phyloP scores from a whole-genome alignment of 1,140 invertebrate species.

The Euglossa dilemma region DNA sequence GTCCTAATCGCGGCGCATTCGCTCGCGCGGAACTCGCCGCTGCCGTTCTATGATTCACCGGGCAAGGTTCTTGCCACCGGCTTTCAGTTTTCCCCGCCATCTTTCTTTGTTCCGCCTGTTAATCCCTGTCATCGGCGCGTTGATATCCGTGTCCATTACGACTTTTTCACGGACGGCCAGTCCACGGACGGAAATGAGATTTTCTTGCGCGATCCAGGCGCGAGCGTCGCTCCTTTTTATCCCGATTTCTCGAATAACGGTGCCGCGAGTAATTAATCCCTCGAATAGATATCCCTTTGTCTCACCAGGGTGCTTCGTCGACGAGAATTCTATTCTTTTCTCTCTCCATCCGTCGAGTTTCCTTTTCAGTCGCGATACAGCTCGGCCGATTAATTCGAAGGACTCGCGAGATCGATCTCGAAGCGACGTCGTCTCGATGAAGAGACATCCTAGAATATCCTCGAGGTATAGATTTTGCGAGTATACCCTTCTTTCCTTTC shows the following conservation, averaged over 20 bases:
- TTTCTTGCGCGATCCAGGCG: constrained; percentile 5
- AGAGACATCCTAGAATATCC: too few relatives aligned
- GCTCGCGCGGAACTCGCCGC: background rate
- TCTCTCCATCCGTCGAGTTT: too few relatives aligned
- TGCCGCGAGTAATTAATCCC: background rate
- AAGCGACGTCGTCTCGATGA: too few relatives aligned
- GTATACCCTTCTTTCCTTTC: too few relatives aligned
- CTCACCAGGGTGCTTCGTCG: too few relatives aligned
- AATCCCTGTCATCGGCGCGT: background rate
- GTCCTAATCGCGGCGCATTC: constrained; percentile 1
- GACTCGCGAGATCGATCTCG: too few relatives aligned
- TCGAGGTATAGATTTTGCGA: too few relatives aligned
- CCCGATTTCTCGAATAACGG: background rate
- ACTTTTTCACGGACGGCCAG: background rate
- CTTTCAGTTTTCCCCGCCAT: background rate
- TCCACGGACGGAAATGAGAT: background rate
- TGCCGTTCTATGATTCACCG: background rate
- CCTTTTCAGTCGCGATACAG: too few relatives aligned
- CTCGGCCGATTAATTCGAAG: too few relatives aligned
- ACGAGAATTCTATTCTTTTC: too few relatives aligned
- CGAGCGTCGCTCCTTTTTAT: background rate
- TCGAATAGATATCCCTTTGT: background rate
- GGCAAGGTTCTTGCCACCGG: background rate
- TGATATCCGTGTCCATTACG: too few relatives aligned
- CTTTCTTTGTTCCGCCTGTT: background rate